Percentiles rank a stretch among this genome's conserved stretches.
phyloP scores from a whole-genome alignment of 64 coral and sea anemone genomes.

The Acropora tenuis region DNA sequence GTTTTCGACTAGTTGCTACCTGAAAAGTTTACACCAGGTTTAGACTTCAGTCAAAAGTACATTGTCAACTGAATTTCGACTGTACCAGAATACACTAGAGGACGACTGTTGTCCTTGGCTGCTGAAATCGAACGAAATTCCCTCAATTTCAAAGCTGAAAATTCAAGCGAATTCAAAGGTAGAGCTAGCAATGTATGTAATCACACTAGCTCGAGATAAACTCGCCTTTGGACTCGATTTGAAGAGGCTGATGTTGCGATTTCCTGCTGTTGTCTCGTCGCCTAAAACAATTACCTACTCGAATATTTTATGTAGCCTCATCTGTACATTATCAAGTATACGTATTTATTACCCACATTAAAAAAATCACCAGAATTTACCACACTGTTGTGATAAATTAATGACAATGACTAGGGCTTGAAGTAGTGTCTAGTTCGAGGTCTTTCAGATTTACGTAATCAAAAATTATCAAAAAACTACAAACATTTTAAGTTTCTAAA shows the following conservation, averaged over 20 bases:
- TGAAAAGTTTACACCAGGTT: too few relatives aligned
- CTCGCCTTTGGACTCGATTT: too few relatives aligned
- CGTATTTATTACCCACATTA: conserved; percentile 48
- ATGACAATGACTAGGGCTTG: background rate
- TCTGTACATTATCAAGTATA: conserved; percentile 33
- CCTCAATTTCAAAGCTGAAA: too few relatives aligned
- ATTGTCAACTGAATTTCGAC: too few relatives aligned
- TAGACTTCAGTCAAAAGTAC: too few relatives aligned
- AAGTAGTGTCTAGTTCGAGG: background rate
- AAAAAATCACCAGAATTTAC: background rate
- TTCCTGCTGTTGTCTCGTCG: background rate
- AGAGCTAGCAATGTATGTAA: too few relatives aligned
- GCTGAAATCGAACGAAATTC: too few relatives aligned
- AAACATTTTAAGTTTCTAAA: background rate
- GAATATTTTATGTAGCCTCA: conserved; percentile 32
- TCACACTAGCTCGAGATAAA: too few relatives aligned
- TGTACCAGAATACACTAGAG: too few relatives aligned
- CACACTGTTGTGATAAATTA: background rate
- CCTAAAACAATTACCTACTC: background rate
- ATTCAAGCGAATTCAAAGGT: too few relatives aligned
- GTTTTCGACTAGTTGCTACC: too few relatives aligned
- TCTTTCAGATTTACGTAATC: background rate
- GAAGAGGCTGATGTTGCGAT: background rate
- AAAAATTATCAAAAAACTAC: background rate
- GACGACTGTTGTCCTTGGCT: too few relatives aligned